Evolutionary conservation across 1,140 invertebrate species (phyloP), one percentile per base, ranked within the genome.

Genomic region (Pomacea maculata): DNA sequence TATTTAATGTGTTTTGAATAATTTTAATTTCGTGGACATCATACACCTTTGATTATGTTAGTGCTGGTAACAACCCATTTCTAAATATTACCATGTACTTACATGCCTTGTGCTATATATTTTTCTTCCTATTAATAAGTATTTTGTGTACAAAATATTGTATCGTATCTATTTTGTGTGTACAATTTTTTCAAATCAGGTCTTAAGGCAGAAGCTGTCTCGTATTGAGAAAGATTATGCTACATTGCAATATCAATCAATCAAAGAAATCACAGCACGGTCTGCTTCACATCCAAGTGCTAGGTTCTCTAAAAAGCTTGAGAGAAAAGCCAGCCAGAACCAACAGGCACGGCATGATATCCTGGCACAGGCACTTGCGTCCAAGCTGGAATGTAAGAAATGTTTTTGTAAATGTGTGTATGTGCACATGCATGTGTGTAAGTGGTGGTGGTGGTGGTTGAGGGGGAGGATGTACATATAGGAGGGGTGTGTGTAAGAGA

Each of bases 321-420:
- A n/a, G 77, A 65, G 70, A 67, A 78, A 78, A 57, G 65, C 77
- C 14, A 17, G n/a, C 17, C 77, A 70, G 77, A 65, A 67, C 65
- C 67, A 65, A 67, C 34, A 78, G 45, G 25, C 77, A 19, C 77
- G 70, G 77, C 65, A 55, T 64, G 65, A 78, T 19, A 71, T 78
- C 14, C 54, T 78, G 65, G 77, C 65, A 21, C 65, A 70, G 65
- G 77, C 77, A 17, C 21, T 78, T n/a, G 67, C 45, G 5, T 54
- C 21, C 57, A 78, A 78, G 52, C 29, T 78, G 54, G 77, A 78
- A 54, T 64, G 77, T 78, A 14, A 64, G 75, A 25, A 76, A 8
- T 61, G 57, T 61, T 61, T 61, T 4, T 61, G 57, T 61, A 17
- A 14, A 17, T 61, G 29, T 72, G 71, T 25, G n/a, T 72, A 6